Base-by-base conservation (phyloP, 2,113 vertebrate species). In the Ictidomys tridecemlineatus region DNA sequence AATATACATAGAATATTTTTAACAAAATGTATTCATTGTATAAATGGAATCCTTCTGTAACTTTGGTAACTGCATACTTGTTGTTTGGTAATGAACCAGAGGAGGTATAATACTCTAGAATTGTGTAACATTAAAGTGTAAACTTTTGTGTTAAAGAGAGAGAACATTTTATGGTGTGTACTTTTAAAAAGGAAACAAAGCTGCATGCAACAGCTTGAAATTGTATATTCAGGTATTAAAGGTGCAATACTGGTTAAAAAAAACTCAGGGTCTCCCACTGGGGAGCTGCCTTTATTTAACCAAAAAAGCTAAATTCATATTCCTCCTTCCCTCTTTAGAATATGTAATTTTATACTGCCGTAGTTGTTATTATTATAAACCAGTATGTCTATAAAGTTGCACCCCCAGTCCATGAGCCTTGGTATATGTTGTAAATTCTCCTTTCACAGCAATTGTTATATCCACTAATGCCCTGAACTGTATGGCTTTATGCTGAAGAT, bases 31-130 rank as follows among this genome's bases (percentile, higher is more conserved):
- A 98, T 98, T 98, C 98, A 98, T 98, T 99, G 98, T 98, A 98
- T 99, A 99, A 99, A 98, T 98, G 98, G 99, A 99, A 99, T 98
- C 98, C 98, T 98, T 99, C 99, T 99, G 99, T 99, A 98, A 98
- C 98, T 99, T 98, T 98, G 98, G 98, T 98, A 98, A 99, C 98
- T 98, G 98, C 98, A 91, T 98, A 98, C 98, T 99, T 98, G 97
- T 98, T 98, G 98, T 99, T 98, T 98, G 98, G 98, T 98, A 98
- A 99, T 98, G 97, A 98, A 98, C 94, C 98, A 99, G 98, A 98
- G 98, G 98, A 99, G 98, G 98, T 99, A 77, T 98, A 97, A 98
- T 98, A 98, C 98, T 99, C 98, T 99, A 99, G 98, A 98, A 99
- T 98, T 99, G 99, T 99, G 97, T 99, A 99, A 99, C 98, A 95